Conservation (phyloP, 2,797 vertebrate genomes). For the Sebastes nivosus region DNA sequence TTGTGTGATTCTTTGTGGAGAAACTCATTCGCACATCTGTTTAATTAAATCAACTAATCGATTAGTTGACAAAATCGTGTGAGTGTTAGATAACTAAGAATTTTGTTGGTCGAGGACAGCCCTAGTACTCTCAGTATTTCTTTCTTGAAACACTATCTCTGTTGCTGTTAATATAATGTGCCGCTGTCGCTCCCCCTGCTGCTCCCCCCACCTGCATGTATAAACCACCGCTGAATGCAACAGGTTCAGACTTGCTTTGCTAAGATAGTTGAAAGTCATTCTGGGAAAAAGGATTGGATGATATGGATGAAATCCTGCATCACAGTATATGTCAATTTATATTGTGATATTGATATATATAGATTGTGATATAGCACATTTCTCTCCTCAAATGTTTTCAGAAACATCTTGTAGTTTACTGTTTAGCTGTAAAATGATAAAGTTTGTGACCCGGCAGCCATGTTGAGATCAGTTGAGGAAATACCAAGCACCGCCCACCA, state of each 20-base stretch:
- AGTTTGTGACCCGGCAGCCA: rapidly evolving
- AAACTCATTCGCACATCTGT: too few species aligned
- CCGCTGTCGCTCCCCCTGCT: slow-evolving; percentile 12
- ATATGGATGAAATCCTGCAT: neutral
- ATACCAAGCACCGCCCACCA: too few species aligned
- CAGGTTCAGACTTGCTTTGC: slow-evolving; percentile 44
- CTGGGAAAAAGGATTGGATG: neutral
- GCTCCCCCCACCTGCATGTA: slow-evolving; percentile 16
- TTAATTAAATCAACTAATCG: too few species aligned
- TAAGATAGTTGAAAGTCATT: slow-evolving; percentile 35
- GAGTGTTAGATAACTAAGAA: too few species aligned
- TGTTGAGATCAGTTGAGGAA: too few species aligned
- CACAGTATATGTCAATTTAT: neutral
- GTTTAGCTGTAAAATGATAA: too few species aligned
- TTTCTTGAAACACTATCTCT: slow-evolving; percentile 37
- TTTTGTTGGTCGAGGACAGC: too few species aligned
- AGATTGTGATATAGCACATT: neutral
- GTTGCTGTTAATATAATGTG: slow-evolving; percentile 3
- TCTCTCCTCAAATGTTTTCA: too few species aligned
- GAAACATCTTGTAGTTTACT: too few species aligned
- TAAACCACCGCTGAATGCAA: slow-evolving; percentile 24
- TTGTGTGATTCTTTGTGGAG: too few species aligned
- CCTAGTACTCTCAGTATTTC: slow-evolving; percentile 8
- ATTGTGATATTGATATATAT: neutral
- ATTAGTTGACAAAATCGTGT: too few species aligned